Percentiles rank a stretch among this genome's conserved stretches.
Evolutionary conservation across 1,140 invertebrate species (phyloP).

Genomic region (Lutraria rhynchaena): DNA sequence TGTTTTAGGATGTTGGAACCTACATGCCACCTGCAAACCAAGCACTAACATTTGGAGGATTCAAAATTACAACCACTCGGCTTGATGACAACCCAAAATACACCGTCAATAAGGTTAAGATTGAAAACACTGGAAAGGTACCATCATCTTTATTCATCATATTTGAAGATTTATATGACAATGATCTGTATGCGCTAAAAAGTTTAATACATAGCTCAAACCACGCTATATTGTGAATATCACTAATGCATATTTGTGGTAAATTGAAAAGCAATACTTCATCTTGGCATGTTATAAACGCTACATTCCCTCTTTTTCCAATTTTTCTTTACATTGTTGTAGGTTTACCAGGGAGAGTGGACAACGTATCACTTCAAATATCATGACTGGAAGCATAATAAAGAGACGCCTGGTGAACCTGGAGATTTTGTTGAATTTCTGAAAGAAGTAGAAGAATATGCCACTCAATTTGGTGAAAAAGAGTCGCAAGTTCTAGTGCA

Average conservation of each 20-base stretch:
- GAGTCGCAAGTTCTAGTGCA: not conserved
- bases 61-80: not conserved
- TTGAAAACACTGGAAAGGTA: not conserved
- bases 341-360: not conserved
- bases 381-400: not conserved
- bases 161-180: not conserved
- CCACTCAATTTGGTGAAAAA: not conserved
- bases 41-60: not conserved
- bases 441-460: constrained; percentile 12
- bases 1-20: not conserved
- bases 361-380: constrained; percentile 2
- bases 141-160: not conserved
- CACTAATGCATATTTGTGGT: not conserved
- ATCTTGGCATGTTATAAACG: not conserved
- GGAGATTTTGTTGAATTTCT: not conserved
- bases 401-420: not conserved
- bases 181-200: not conserved
- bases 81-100: not conserved
- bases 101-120: not conserved
- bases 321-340: not conserved
- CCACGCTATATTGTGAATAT: not conserved
- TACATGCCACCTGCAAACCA: not conserved
- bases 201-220: not conserved
- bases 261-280: not conserved
- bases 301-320: not conserved